Percentiles rank a stretch among this genome's conserved stretches.
phyloP scores from a whole-genome alignment of 2,113 vertebrate species.

The Eurystomus gularis region DNA sequence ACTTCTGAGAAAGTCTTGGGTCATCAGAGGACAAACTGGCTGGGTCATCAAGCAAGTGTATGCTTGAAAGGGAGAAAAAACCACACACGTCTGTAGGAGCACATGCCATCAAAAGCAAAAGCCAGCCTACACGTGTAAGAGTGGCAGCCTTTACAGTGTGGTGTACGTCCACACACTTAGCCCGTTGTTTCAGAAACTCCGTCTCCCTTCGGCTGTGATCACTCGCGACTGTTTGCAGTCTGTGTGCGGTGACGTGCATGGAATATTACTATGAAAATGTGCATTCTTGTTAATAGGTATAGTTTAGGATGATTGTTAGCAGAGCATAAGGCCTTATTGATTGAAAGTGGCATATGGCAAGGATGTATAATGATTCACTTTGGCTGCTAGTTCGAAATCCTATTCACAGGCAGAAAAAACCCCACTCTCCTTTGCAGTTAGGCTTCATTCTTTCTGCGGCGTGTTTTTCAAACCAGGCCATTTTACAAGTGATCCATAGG shows the following conservation, averaged over 20 bases:
- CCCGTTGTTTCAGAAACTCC: not conserved
- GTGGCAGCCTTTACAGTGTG: conserved; percentile 55
- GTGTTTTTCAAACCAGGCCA: conserved; percentile 31
- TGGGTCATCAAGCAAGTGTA: not conserved
- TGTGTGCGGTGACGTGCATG: not conserved
- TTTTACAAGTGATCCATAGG: conserved; percentile 37
- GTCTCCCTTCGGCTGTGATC: conserved; percentile 29
- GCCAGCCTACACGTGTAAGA: conserved; percentile 31
- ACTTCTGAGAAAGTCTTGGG: not conserved
- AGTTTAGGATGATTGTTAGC: conserved; percentile 68
- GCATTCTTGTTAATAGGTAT: conserved; percentile 66
- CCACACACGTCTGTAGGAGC: not conserved
- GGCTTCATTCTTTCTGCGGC: conserved; percentile 50
- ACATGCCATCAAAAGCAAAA: conserved; percentile 35
- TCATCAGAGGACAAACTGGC: not conserved
- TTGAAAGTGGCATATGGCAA: conserved; percentile 72
- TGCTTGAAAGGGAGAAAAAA: not conserved
- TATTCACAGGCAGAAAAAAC: not conserved
- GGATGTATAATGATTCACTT: conserved; percentile 68
- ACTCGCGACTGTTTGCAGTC: conserved; percentile 34
- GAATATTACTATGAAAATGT: conserved; percentile 59
- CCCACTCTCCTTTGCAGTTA: conserved; percentile 44
- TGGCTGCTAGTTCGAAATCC: conserved; percentile 64
- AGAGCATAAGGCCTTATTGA: conserved; percentile 71
- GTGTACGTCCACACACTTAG: conserved; percentile 10